phyloP scores from a whole-genome alignment of 2,888 invertebrate species.

The Holacanthella duospinosa region DNA sequence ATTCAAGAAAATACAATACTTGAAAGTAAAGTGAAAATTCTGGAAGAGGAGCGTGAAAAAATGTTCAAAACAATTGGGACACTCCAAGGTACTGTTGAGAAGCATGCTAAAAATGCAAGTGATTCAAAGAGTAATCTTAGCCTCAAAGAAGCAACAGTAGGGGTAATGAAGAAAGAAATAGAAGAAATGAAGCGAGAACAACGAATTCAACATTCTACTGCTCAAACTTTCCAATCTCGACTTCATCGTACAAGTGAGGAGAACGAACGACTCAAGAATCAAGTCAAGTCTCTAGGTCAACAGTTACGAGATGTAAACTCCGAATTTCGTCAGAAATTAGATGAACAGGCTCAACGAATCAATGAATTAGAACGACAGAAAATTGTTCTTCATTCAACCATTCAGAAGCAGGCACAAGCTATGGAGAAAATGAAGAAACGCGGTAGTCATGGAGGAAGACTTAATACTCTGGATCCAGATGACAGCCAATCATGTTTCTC shows the following conservation, averaged over 20 bases:
- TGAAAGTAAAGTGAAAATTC: conserved; percentile 40
- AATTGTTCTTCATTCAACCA: conserved; percentile 18
- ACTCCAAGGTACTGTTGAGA: conserved; percentile 42
- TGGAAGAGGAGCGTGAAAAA: conserved; percentile 42
- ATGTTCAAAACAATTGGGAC: conserved; percentile 39
- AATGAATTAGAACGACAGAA: conserved; percentile 28
- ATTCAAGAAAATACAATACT: conserved; percentile 41
- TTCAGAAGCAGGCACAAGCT: conserved; percentile 25
- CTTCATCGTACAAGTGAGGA: conserved; percentile 47
- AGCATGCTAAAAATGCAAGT: conserved; percentile 42
- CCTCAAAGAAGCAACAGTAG: conserved; percentile 22
- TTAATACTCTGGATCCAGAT: neutral
- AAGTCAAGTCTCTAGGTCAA: conserved; percentile 40
- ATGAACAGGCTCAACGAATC: conserved; percentile 25
- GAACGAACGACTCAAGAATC: conserved; percentile 43
- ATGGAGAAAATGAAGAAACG: conserved; percentile 22
- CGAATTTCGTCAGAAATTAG: conserved; percentile 21
- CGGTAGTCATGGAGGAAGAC: neutral
- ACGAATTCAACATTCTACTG: conserved; percentile 43
- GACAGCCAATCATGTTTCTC: neutral
- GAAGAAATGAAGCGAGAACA: conserved; percentile 46
- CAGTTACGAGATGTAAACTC: conserved; percentile 25
- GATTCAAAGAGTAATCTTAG: conserved; percentile 40
- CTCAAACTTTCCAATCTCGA: conserved; percentile 45
- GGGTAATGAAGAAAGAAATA: conserved; percentile 40